Evolutionary conservation across 2,888 invertebrate genomes (phyloP), one percentile per base, ranked within the genome.

Genomic region (Nysson spinosus): DNA sequence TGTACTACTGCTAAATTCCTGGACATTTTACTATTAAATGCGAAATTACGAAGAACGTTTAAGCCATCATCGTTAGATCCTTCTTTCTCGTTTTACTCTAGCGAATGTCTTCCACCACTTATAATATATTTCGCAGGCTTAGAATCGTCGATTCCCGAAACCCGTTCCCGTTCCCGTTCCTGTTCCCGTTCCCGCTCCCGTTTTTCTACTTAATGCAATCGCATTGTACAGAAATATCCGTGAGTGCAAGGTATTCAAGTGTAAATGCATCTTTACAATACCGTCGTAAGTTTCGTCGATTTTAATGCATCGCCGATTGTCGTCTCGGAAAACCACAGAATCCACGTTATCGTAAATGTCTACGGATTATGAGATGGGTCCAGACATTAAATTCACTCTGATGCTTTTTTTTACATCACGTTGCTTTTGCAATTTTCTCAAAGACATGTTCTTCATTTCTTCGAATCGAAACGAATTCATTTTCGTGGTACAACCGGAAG

Each of bases 261-360:
- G 55, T 26, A 57, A 65, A 69, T 65, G 56, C 64, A 65, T 56
- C 49, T 39, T 37, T 52, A 55, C 61, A 56, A 61, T 55, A 52
- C 28, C 42, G 44, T 19, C 62, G 69, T 60, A n/a, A 54, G 37
- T 73, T 57, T 52, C 60, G 52, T 64, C 54, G 73, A 69, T 72
- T 72, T 72, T 72, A 72, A 72, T 74, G 69, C 62, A 66, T 35
- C 69, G 37, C 19, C 62, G 74, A 72, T 72, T 57, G 66, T 52
- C 51, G 28, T 7, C 11, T 4, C 20, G 17, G 30, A n/a, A n/a
- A n/a, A n/a, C 30, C 35, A 43, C 47, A 34, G 60, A 42, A 68
- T 67, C 39, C 47, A 2, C 49, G 47, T 47, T 49, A 46, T 40
- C 51, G 43, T n/a, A 34, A 19, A 42, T 51, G 30, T 46, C 62